Evolutionary conservation across 1,140 invertebrate genomes (phyloP), one percentile per base, ranked within the genome.

Genomic region (Neoseiulus cucumeris): DNA sequence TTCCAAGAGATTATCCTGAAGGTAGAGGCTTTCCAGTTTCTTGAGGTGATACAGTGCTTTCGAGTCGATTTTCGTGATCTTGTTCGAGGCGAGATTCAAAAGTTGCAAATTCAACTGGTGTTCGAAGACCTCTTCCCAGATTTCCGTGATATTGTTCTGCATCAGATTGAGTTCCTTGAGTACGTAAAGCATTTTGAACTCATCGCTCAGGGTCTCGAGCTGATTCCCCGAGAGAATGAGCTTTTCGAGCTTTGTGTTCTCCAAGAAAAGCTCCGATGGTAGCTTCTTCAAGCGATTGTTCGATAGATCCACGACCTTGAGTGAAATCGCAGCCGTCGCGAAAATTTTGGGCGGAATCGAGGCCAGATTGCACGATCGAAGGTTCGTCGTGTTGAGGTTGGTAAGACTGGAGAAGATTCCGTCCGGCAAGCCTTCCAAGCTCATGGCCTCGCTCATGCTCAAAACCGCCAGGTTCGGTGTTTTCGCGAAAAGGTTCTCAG

Each of bases 281-380:
- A 72, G 20, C 17, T 44, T 2, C 7, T 29, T 67, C 1, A 72
- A 42, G 1, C 68, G 51, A 68, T 72, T 72, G 45, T 69, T 55
- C n/a, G 66, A 44, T 6, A 72, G 42, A 47, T 72, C 71, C n/a
- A 72, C 64, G 22, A 68, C 44, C 59, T 71, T 67, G 1, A 59
- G 25, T 39, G 33, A 39, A 1, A 20, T 14, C 33, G 51, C 12
- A 6, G 51, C 22, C 14, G 25, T 25, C 12, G 17, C 51, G 22
- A 59, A 59, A 9, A 59, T 12, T 33, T 59, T 59, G 17, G 51
- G 25, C 14, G 51, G 51, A 25, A 59, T 12, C 51, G 22, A n/a
- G 1, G 51, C 14, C 6, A 59, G 22, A 59, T 59, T 59, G 33
- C 51, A 59, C 22, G 51, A 59, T 2, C 51, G 51, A 14, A 59